phyloP scores from a whole-genome alignment of 2,113 vertebrate genomes.

The Sturnira hondurensis region DNA sequence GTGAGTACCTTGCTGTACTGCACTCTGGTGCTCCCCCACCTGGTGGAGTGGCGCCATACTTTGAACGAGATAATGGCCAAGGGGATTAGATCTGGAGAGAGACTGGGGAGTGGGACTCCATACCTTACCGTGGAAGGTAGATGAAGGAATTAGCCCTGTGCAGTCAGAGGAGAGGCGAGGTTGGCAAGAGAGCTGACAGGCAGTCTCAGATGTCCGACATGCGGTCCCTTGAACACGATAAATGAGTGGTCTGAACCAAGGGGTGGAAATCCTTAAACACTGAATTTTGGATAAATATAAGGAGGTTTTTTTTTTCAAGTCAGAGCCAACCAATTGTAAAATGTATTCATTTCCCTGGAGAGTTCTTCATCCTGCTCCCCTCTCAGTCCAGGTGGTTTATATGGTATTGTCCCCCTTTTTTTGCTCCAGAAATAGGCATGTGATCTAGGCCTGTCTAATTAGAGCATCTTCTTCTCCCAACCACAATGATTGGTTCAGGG shows the following conservation, averaged over 20 bases:
- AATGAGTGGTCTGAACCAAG: neutral
- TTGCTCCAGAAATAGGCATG: neutral
- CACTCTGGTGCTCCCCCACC: neutral
- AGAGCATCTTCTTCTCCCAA: neutral
- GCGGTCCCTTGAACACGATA: neutral
- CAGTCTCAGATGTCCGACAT: too few relatives aligned
- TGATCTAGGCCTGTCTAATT: neutral
- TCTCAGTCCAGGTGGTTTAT: neutral
- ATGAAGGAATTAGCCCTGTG: neutral
- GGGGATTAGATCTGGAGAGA: neutral
- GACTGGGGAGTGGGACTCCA: neutral
- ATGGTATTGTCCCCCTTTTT: rapidly evolving
- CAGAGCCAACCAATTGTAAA: neutral
- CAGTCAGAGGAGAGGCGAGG: too few relatives aligned
- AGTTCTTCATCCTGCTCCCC: rapidly evolving
- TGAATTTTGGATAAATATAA: neutral
- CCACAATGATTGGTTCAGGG: neutral
- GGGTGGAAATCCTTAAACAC: neutral
- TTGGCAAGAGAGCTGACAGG: neutral
- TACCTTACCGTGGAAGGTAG: neutral
- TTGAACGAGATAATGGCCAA: neutral
- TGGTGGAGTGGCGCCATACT: neutral
- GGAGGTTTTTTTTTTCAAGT: neutral
- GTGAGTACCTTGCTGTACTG: neutral
- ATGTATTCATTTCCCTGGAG: neutral